phyloP scores from a whole-genome alignment of 2,113 vertebrate genomes.

The Rhea pennata region DNA sequence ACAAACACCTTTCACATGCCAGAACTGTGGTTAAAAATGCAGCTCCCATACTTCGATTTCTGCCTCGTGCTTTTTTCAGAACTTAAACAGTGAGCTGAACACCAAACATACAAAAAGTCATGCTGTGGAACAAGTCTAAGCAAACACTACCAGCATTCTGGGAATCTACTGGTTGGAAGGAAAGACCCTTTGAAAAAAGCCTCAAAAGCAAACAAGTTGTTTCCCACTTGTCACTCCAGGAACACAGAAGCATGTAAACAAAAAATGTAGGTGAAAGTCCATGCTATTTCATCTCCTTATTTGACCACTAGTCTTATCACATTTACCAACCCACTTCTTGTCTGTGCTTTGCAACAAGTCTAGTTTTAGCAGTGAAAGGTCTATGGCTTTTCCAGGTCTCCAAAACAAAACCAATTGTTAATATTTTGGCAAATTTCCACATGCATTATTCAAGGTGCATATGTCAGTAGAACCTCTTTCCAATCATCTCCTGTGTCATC shows the following conservation, averaged over 20 bases:
- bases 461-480: not conserved
- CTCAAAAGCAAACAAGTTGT: constrained; percentile 44
- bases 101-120: not conserved
- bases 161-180: constrained; percentile 8
- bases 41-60: not conserved
- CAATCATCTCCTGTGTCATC: not conserved
- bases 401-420: not conserved
- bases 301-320: not conserved
- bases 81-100: not conserved
- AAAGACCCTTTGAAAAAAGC: not conserved
- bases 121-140: constrained; percentile 34
- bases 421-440: not conserved
- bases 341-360: not conserved
- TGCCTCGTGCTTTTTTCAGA: not conserved
- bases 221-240: constrained; percentile 28
- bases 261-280: constrained; percentile 53
- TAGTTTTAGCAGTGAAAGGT: not conserved
- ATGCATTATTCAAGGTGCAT: not conserved
- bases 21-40: not conserved
- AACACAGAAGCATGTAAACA: constrained; percentile 61
- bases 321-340: not conserved
- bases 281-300: not conserved
- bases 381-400: not conserved
- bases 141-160: constrained; percentile 37
- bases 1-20: not conserved